Conservation (phyloP, 2,888 invertebrate species). For the Synanthedon tipuliformis region DNA sequence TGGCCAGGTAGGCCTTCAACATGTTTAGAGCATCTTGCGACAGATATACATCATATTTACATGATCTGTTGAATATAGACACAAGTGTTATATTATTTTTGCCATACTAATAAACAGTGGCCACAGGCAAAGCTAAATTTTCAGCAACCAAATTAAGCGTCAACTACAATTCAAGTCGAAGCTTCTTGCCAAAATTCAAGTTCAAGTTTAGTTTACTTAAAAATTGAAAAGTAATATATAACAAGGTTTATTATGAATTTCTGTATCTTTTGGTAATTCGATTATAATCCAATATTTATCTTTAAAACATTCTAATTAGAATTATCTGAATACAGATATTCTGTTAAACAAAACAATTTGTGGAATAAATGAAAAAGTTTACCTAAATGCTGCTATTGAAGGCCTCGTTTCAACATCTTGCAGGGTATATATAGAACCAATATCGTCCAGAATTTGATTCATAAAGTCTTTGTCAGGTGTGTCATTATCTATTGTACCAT, state of each 20-base stretch:
- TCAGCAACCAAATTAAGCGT: no score
- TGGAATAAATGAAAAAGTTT: slow-evolving; percentile 3
- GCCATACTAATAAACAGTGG: no score
- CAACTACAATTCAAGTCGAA: no score
- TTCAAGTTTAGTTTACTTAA: no score
- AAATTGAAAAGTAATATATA: no score
- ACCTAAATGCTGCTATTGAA: slow-evolving; percentile 73
- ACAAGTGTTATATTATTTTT: slow-evolving; percentile 11
- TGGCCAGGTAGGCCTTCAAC: slow-evolving; percentile 74
- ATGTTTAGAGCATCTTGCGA: slow-evolving; percentile 74
- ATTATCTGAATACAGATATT: background rate
- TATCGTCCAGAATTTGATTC: slow-evolving; percentile 64
- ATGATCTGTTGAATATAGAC: slow-evolving; percentile 54
- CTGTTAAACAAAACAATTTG: background rate
- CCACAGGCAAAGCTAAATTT: no score
- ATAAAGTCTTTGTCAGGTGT: slow-evolving; percentile 65
- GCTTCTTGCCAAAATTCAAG: no score
- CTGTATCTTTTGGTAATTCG: no score
- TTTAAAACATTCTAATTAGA: no score
- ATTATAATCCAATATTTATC: no score
- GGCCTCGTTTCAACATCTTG: slow-evolving; percentile 73
- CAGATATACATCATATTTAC: slow-evolving; percentile 78
- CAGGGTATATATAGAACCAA: slow-evolving; percentile 65
- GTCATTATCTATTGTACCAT: slow-evolving; percentile 67
- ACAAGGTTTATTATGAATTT: no score